Conservation (phyloP, 2,797 vertebrate genomes). For the Falco biarmicus region DNA sequence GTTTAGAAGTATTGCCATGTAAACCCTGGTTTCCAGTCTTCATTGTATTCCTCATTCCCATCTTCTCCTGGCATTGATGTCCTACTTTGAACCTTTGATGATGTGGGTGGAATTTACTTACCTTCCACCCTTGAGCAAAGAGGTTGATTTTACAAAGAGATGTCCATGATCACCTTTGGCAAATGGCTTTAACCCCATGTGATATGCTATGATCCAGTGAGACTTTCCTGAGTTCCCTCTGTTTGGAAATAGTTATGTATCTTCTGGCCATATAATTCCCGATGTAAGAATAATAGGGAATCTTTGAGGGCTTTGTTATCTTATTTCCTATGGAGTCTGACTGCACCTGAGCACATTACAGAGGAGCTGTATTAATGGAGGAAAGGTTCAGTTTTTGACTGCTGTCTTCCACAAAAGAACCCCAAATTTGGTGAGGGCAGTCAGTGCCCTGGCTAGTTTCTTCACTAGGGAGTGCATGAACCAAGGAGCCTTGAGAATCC, state of each 20-base stretch:
- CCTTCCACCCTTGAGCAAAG: not conserved
- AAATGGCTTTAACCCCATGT: not conserved
- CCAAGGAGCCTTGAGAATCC: not conserved
- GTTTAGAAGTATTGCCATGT: not conserved
- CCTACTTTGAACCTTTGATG: not conserved
- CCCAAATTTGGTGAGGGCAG: not conserved
- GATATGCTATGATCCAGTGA: not conserved
- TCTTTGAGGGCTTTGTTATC: not conserved
- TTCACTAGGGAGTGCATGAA: not conserved
- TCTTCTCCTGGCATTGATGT: not conserved
- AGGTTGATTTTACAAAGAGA: not conserved
- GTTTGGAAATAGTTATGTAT: not conserved
- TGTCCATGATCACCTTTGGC: not conserved
- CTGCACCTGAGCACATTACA: not conserved
- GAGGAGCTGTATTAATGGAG: not conserved
- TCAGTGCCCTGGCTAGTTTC: not conserved
- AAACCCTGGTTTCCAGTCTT: not conserved
- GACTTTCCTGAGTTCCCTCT: not conserved
- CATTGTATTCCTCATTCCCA: not conserved
- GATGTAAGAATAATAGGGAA: not conserved
- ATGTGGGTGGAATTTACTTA: not conserved
- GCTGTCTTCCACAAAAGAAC: not conserved
- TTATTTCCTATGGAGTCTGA: not conserved
- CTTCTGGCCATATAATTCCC: not conserved
- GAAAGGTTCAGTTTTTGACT: not conserved